These are phyloP conservation scores for Peromyscus californicus DNA, from an alignment of 2,113 vertebrate genomes.

Conservation along the genomic window DNA sequence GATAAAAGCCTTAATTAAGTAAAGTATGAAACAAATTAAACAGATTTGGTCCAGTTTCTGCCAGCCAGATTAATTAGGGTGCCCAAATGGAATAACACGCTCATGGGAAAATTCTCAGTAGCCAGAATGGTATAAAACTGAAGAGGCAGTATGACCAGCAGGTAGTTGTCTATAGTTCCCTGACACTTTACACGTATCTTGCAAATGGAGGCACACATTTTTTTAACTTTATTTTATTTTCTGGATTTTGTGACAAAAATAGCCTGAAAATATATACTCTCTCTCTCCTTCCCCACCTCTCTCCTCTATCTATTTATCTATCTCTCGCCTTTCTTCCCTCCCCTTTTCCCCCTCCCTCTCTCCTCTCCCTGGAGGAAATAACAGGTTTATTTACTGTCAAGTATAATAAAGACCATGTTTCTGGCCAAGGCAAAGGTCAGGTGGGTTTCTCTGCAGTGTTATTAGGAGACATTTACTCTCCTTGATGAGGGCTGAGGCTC, in stretches of 20 bases:
- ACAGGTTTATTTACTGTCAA: constrained; percentile 17
- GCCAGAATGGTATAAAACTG: not conserved
- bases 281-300: not conserved
- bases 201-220: not conserved
- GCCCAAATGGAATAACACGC: not conserved
- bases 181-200: not conserved
- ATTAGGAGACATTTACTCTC: constrained; percentile 1
- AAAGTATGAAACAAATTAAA: constrained; percentile 61
- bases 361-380: not conserved
- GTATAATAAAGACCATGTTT: constrained; percentile 9
- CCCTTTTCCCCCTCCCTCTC: not conserved
- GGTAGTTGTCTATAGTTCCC: not conserved
- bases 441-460: not conserved
- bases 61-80: constrained; percentile 55
- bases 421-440: constrained; percentile 28
- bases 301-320: not conserved
- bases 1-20: constrained; percentile 65
- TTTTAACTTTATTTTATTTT: not conserved
- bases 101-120: constrained; percentile 18
- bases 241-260: not conserved
- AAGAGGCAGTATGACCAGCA: not conserved
- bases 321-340: not conserved
- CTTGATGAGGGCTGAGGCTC: not conserved
- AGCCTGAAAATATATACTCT: not conserved
- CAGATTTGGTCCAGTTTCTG: constrained; percentile 45